Evolutionary conservation across 2,888 invertebrate species (phyloP).

Genomic region (Trachelus tabidus): DNA sequence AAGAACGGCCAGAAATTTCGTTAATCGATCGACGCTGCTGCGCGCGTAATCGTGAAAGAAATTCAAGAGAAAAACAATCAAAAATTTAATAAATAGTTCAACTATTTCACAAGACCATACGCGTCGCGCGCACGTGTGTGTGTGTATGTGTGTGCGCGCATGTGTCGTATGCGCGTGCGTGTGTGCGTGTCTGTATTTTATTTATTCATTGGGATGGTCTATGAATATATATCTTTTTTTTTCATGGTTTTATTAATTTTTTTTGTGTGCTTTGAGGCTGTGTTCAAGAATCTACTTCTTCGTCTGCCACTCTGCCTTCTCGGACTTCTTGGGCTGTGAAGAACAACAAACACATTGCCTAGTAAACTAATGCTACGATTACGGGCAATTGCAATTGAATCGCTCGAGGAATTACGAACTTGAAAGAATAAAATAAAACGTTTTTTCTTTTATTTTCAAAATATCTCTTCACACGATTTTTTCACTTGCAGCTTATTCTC

Average conservation of each 20-base stretch:
- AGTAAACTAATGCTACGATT: conserved; percentile 47
- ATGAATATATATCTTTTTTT: neutral
- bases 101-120: too few relatives aligned
- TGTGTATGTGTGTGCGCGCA: conserved; percentile 13
- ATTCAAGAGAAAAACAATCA: too few relatives aligned
- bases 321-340: conserved; percentile 81
- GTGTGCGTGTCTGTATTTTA: conserved; percentile 5
- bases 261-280: conserved; percentile 10
- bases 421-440: neutral
- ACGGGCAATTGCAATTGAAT: too few relatives aligned
- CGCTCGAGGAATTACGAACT: neutral
- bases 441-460: neutral
- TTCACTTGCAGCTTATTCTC: too few relatives aligned
- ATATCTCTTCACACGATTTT: too few relatives aligned
- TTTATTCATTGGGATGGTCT: too few relatives aligned
- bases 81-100: too few relatives aligned
- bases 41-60: too few relatives aligned
- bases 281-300: conserved; percentile 67
- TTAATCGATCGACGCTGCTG: too few relatives aligned
- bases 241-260: conserved; percentile 10
- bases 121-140: conserved; percentile 7
- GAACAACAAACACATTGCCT: conserved; percentile 64
- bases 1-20: too few relatives aligned
- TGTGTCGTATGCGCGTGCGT: conserved; percentile 13
- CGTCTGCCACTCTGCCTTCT: conserved; percentile 80